Conservation (phyloP, 1,140 invertebrate species). For the Phymastichus coffea region DNA sequence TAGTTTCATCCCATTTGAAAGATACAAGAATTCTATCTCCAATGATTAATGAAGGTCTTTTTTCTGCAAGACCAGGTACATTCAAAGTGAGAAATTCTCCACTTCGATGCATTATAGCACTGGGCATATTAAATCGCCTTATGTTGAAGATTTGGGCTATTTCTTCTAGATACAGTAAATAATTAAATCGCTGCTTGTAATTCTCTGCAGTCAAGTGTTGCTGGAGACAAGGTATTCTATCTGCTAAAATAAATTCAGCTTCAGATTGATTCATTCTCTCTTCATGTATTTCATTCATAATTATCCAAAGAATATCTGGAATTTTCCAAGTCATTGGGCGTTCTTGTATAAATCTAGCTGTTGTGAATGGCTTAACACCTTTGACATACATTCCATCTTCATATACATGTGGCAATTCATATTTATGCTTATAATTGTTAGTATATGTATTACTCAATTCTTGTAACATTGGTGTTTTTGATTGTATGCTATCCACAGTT, state of each 20-base stretch:
- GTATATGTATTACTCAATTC: conserved; percentile 43
- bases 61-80: conserved; percentile 80
- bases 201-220: conserved; percentile 57
- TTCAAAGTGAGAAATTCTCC: conserved; percentile 73
- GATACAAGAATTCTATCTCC: conserved; percentile 72
- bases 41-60: conserved; percentile 77
- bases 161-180: conserved; percentile 79
- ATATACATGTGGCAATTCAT: conserved; percentile 41
- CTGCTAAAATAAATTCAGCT: conserved; percentile 44
- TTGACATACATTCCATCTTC: conserved; percentile 53
- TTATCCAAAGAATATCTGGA: conserved; percentile 60
- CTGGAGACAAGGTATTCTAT: conserved; percentile 54
- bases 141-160: conserved; percentile 66
- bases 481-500: conserved; percentile 44
- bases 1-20: conserved; percentile 41
- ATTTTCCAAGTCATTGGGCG: conserved; percentile 58
- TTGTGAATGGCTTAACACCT: conserved; percentile 60
- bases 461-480: conserved; percentile 30
- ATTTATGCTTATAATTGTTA: too few relatives aligned
- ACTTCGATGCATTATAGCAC: conserved; percentile 62
- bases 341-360: conserved; percentile 59
- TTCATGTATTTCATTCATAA: conserved; percentile 51
- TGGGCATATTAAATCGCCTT: conserved; percentile 68
- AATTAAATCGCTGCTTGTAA: conserved; percentile 68
- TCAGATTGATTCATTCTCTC: conserved; percentile 46